Percentiles rank a stretch among this genome's conserved stretches.
These are phyloP conservation scores for Fukomys damarensis DNA, from an alignment of 2,113 vertebrate species.

Conservation along the genomic window DNA sequence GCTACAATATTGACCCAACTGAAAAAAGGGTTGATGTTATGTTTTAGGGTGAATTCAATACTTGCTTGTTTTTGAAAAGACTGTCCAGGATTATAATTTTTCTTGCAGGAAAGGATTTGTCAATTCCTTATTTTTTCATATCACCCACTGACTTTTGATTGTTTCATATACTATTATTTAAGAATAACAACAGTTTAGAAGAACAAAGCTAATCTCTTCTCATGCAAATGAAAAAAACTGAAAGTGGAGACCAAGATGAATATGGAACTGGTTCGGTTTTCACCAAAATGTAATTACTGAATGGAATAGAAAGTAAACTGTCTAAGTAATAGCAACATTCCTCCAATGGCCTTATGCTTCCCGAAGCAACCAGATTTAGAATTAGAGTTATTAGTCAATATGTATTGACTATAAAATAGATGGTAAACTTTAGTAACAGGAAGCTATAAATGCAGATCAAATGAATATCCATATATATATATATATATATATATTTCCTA, in stretches of 20 bases:
- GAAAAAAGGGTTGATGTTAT: too few species aligned
- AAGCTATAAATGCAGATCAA: neutral
- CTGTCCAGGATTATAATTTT: neutral
- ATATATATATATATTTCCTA: neutral
- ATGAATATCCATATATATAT: neutral
- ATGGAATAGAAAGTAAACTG: neutral
- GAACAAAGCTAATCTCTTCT: neutral
- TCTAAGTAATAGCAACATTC: neutral
- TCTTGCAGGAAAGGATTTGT: neutral
- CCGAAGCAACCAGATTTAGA: neutral
- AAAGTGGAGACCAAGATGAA: neutral
- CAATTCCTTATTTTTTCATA: neutral
- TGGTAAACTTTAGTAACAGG: neutral
- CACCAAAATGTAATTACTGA: neutral
- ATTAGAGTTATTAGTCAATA: neutral
- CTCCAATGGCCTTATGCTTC: neutral
- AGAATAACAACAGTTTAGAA: neutral
- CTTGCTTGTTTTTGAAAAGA: neutral
- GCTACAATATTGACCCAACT: neutral
- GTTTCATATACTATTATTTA: neutral
- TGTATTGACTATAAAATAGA: neutral
- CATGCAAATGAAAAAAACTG: neutral
- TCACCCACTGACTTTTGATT: neutral
- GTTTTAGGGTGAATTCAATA: neutral
- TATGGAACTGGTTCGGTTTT: neutral